Evolutionary conservation across 2,113 vertebrate species (phyloP), one percentile per base, ranked within the genome.

Genomic region (Misgurnus mizolepis): DNA sequence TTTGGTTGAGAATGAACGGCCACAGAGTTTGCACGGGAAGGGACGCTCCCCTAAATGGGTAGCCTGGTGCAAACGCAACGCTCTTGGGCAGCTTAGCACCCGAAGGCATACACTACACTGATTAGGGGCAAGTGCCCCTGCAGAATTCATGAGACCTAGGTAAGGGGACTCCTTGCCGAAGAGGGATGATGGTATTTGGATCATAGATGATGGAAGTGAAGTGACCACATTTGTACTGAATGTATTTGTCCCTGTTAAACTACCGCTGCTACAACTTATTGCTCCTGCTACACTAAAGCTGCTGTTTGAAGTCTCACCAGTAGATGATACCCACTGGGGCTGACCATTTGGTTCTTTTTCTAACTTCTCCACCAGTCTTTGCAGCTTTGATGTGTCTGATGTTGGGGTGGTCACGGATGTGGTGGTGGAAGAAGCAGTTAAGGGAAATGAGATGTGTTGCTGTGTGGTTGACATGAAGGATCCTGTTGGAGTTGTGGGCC

Each of bases 1-100:
- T 69, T 95, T 93, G 4, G 95, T 97, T 77, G 95, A 96, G 81
- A 96, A 97, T 67, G 94, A 95, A 11, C 95, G 92, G 2, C 96
- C 95, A n/a, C 96, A 97, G n/a, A 95, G 90, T 84, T 96, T 96
- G 85, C 96, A 97, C 8, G 95, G 95, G 86, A 96, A 96, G 0
- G 96, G 95, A 0, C 95, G 90, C 84, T 97, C 95, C 0, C 95
- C 93, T 64, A 95, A 91, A 73, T 97, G 96, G 18, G 95, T 95
- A 61, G 95, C 95, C 15, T 95, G 95, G 80, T 97, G 96, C 64
- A 97, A 88, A 56, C 95, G 93, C 5, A 97, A 88, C 0, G 95
- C 95, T 18, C 95, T 89, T 5, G 94, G 95, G 78, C 95, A 96
- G 85, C 95, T 96, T 78, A 96, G 92, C 45, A 96, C 93, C 12